Conservation (phyloP, 2,797 vertebrate genomes). For the Spatula versicolor region DNA sequence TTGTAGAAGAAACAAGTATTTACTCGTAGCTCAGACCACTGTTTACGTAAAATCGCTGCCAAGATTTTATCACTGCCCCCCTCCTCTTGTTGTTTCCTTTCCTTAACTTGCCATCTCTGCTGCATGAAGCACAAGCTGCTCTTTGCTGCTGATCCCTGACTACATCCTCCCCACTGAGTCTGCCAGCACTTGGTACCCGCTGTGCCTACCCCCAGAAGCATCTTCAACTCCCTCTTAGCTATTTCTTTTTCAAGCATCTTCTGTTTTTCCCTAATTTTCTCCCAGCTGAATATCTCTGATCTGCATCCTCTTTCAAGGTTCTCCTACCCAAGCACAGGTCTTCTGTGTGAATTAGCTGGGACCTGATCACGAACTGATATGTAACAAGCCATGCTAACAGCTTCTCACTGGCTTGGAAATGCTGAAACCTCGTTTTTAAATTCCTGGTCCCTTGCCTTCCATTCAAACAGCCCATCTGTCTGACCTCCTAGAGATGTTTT, state of each 20-base stretch:
- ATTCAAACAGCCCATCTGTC: constrained; percentile 23
- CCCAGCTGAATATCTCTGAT: background rate
- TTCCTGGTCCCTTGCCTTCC: background rate
- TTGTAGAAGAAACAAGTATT: background rate
- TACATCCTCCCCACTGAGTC: background rate
- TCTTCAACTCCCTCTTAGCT: background rate
- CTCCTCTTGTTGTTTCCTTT: background rate
- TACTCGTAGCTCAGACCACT: background rate
- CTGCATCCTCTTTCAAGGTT: background rate
- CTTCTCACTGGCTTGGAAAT: background rate
- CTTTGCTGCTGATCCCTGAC: background rate
- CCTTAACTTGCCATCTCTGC: background rate
- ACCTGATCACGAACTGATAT: background rate
- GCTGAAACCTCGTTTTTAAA: background rate
- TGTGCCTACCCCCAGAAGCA: background rate
- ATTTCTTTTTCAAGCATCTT: background rate
- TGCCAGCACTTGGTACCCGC: background rate
- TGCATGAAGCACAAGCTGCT: background rate
- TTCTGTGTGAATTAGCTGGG: background rate
- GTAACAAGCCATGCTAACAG: background rate
- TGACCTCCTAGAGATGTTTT: background rate
- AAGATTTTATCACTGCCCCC: background rate
- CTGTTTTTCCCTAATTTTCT: background rate
- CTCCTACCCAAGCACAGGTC: background rate
- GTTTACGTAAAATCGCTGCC: background rate